Evolutionary conservation across 2,797 vertebrate genomes (phyloP).

Genomic region (Glossophaga mutica): DNA sequence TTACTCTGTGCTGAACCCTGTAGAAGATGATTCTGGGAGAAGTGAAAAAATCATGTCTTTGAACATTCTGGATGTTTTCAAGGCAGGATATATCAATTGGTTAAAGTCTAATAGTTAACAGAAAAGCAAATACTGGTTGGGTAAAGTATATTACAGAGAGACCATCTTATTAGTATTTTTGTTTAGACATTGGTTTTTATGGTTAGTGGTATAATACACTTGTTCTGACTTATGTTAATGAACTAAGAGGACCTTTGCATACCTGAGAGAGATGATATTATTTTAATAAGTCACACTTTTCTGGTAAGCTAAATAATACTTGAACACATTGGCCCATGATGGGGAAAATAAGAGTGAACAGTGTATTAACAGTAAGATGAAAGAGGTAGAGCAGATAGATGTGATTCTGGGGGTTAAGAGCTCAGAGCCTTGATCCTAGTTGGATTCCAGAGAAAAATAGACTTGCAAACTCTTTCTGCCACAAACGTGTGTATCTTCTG

Average conservation of each 20-base stretch:
- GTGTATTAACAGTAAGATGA: not conserved
- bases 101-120: not conserved
- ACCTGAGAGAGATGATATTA: not conserved
- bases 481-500: not conserved
- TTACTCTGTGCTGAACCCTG: not conserved
- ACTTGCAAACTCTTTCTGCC: not conserved
- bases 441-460: not conserved
- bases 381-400: not conserved
- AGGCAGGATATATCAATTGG: not conserved
- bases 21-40: not conserved
- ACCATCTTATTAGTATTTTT: not conserved
- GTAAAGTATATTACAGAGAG: not conserved
- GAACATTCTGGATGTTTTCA: not conserved
- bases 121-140: not conserved
- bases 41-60: not conserved
- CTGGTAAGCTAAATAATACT: not conserved
- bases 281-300: not conserved
- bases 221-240: not conserved
- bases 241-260: not conserved
- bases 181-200: not conserved
- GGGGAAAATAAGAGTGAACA: not conserved
- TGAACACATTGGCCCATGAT: not conserved
- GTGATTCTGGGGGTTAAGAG: not conserved
- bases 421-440: not conserved
- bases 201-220: not conserved